These are phyloP conservation scores for Girardinichthys multiradiatus DNA, from an alignment of 2,113 vertebrate species.

Conservation along the genomic window DNA sequence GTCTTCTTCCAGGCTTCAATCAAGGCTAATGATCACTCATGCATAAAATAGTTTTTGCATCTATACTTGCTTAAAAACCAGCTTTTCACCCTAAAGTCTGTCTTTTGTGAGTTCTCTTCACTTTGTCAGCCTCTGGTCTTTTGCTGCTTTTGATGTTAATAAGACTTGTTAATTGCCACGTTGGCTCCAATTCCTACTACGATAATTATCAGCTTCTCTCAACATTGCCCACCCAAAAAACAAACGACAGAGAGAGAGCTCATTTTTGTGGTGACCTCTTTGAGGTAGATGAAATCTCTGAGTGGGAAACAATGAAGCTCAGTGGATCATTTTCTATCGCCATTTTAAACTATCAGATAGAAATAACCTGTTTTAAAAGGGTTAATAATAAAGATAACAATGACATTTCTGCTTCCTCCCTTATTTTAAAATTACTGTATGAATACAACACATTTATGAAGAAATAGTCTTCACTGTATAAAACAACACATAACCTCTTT, in stretches of 20 bases:
- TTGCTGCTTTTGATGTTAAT: slow-evolving; percentile 68
- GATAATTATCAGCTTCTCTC: slow-evolving; percentile 52
- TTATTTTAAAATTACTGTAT: too few species aligned
- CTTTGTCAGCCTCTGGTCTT: slow-evolving; percentile 49
- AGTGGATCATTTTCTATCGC: background rate
- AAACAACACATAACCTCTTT: too few species aligned
- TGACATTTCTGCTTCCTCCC: too few species aligned
- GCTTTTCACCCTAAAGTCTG: slow-evolving; percentile 22
- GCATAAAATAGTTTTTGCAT: too few species aligned
- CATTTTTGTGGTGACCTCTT: slow-evolving; percentile 47
- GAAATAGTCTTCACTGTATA: too few species aligned
- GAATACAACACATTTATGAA: too few species aligned
- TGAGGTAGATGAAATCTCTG: slow-evolving; percentile 46
- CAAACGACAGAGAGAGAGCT: background rate
- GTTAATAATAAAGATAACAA: too few species aligned
- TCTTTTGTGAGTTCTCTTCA: slow-evolving; percentile 22
- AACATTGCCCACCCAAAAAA: slow-evolving; percentile 27
- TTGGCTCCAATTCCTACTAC: slow-evolving; percentile 37
- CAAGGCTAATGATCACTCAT: too few species aligned
- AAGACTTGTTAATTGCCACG: slow-evolving; percentile 60
- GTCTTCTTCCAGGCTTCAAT: background rate
- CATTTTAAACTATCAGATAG: too few species aligned
- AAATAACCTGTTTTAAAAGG: too few species aligned
- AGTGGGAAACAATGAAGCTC: slow-evolving; percentile 48
- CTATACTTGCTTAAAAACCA: slow-evolving; percentile 10